phyloP scores from a whole-genome alignment of 92 coral and sea anemone genomes.

The Actinernus sp. region DNA sequence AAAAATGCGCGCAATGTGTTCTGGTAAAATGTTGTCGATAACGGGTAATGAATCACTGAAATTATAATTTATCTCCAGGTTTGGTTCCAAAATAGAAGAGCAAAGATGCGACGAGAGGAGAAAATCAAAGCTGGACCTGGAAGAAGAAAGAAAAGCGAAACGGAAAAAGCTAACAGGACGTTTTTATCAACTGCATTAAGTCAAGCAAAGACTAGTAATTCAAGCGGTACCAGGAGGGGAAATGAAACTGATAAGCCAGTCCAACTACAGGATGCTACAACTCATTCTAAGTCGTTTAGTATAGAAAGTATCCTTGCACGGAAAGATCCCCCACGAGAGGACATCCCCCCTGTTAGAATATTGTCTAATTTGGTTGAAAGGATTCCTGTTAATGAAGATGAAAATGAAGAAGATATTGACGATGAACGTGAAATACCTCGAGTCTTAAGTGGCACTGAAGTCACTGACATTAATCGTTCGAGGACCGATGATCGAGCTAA shows the following conservation, averaged over 20 bases:
- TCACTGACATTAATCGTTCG: background rate
- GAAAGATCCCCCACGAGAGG: constrained; percentile 59
- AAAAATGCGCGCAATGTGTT: too few species aligned
- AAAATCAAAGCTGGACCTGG: constrained; percentile 94
- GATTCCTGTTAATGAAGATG: constrained; percentile 23
- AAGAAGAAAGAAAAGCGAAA: constrained; percentile 85
- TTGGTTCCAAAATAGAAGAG: constrained; percentile 98
- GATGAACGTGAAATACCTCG: background rate
- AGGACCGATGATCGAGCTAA: background rate
- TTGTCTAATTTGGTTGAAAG: constrained; percentile 25
- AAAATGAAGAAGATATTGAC: background rate
- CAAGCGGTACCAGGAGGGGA: background rate
- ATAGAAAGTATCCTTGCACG: constrained; percentile 86
- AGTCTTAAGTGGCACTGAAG: background rate
- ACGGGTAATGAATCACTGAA: too few species aligned
- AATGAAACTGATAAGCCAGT: background rate
- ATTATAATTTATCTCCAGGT: too few species aligned
- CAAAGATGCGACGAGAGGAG: constrained; percentile 91
- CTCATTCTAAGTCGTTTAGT: constrained; percentile 55
- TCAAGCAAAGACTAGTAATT: background rate
- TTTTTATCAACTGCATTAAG: constrained; percentile 1
- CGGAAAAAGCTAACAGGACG: constrained; percentile 57
- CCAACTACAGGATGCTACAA: background rate
- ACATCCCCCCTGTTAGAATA: constrained; percentile 3
- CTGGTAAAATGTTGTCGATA: too few species aligned